phyloP scores from a whole-genome alignment of 1,140 invertebrate genomes.

The Papilio helenus region DNA sequence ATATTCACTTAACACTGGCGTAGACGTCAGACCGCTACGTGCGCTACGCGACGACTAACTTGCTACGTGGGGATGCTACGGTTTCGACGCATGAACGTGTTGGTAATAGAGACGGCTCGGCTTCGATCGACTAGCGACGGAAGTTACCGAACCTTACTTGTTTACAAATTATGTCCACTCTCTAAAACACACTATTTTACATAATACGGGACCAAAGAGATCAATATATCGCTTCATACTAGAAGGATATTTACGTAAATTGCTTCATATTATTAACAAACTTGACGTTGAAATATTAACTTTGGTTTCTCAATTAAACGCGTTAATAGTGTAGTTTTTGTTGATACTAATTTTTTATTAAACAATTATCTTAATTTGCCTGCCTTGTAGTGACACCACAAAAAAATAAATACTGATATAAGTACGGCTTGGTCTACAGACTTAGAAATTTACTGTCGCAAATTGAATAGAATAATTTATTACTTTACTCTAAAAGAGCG shows the following conservation, averaged over 20 bases:
- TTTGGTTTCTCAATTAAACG: background rate
- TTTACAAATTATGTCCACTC: slow-evolving; percentile 53
- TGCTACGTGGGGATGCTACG: slow-evolving; percentile 64
- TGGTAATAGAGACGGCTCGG: slow-evolving; percentile 63
- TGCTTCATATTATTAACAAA: background rate
- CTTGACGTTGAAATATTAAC: background rate
- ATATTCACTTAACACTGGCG: slow-evolving; percentile 43
- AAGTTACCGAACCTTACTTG: slow-evolving; percentile 66
- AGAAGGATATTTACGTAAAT: background rate
- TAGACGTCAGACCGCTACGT: slow-evolving; percentile 61
- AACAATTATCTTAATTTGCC: background rate
- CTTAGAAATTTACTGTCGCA: background rate
- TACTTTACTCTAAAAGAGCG: slow-evolving; percentile 53
- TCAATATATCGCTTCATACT: background rate
- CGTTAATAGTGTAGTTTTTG: background rate
- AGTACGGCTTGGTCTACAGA: background rate
- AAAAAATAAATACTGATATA: background rate
- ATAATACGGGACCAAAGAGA: background rate
- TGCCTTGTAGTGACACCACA: background rate
- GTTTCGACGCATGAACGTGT: slow-evolving; percentile 51
- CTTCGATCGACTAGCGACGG: slow-evolving; percentile 61
- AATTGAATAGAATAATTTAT: slow-evolving; percentile 46
- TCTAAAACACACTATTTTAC: slow-evolving; percentile 20
- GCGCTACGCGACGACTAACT: slow-evolving; percentile 70
- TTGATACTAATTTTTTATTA: background rate